These are phyloP conservation scores for Pseudomyrmex pallidus DNA, from an alignment of 1,140 invertebrate genomes.

Conservation along the genomic window DNA sequence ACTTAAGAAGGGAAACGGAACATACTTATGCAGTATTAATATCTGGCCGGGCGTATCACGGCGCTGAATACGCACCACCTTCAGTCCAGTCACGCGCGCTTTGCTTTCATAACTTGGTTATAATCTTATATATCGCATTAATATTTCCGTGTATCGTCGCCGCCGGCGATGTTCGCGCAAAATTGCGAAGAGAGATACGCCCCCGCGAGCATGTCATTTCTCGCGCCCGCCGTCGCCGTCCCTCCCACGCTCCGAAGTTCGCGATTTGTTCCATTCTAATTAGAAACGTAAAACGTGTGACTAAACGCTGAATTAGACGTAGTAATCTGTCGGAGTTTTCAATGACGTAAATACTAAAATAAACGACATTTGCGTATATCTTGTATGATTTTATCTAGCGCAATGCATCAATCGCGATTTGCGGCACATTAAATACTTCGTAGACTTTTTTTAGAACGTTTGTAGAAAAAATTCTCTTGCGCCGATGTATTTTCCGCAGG, in stretches of 20 bases:
- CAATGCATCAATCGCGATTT: too few species aligned
- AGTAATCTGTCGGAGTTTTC: slow-evolving; percentile 9
- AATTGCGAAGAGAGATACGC: slow-evolving; percentile 45
- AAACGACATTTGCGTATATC: neutral
- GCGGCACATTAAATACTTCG: too few species aligned
- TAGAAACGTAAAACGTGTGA: slow-evolving; percentile 2
- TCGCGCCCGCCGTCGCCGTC: neutral
- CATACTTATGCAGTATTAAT: slow-evolving; percentile 55
- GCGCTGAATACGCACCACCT: neutral
- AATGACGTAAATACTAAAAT: slow-evolving; percentile 13
- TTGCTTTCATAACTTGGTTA: slow-evolving; percentile 43
- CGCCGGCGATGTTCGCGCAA: neutral
- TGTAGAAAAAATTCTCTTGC: too few species aligned
- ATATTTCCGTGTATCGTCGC: slow-evolving; percentile 41
- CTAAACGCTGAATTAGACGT: slow-evolving; percentile 28
- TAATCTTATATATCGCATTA: slow-evolving; percentile 39
- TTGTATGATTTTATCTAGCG: neutral
- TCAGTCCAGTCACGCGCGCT: slow-evolving; percentile 23
- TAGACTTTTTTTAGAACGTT: too few species aligned
- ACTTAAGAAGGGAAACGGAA: slow-evolving; percentile 29
- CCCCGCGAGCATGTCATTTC: slow-evolving; percentile 24
- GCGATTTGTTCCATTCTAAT: slow-evolving; percentile 16
- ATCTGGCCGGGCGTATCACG: neutral
- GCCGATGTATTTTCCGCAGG: neutral
- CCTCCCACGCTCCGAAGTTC: slow-evolving; percentile 21